Base-by-base conservation (phyloP, 2,888 invertebrate species). In the Synergus umbraculus region DNA sequence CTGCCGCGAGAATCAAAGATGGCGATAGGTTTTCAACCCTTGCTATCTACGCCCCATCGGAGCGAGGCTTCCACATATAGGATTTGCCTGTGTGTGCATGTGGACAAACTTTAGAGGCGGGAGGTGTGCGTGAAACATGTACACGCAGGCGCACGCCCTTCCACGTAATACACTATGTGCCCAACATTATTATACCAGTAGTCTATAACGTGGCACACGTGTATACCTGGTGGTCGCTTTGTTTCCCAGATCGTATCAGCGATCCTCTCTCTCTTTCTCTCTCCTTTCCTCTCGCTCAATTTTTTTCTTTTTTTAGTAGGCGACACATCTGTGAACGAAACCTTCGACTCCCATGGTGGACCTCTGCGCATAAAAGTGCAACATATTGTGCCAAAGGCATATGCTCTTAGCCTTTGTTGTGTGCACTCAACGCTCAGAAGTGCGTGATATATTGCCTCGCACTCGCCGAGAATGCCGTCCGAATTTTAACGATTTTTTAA, bases 21-120 rank as follows among this genome's bases (percentile, higher is more conserved):
- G 91, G 91, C 90, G 90, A 79, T 82, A 81, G 86, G 85, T 90
- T 91, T 37, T 90, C 91, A 91, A 91, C 91, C 91, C 91, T 91
- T 91, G 89, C 91, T 90, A 90, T 90, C 90, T 87, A 86, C 81
- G 86, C 81, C 85, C 85, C 86, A 90, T 90, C 89, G 80, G 77
- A 76, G 60, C 83, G 82, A 66, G 18, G 43, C 66, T 44, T 66
- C n/a, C 43, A 66, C 66, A 66, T 66, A 18, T 73, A 37, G 41
- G 54, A 49, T 54, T 83, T 54, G 83, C 64, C 69, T 80, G 54
- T 78, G 82, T 80, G 84, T 29, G 54, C 41, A 18, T 73, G 54
- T 81, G 81, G 66, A 60, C 63, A 69, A 79, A 79, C 83, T 81
- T 81, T 78, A 66, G 67, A 43, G 60, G 65, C 64, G 49, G 67